Evolutionary conservation across 2,113 vertebrate genomes (phyloP).

Genomic region (Atrichornis clamosus): DNA sequence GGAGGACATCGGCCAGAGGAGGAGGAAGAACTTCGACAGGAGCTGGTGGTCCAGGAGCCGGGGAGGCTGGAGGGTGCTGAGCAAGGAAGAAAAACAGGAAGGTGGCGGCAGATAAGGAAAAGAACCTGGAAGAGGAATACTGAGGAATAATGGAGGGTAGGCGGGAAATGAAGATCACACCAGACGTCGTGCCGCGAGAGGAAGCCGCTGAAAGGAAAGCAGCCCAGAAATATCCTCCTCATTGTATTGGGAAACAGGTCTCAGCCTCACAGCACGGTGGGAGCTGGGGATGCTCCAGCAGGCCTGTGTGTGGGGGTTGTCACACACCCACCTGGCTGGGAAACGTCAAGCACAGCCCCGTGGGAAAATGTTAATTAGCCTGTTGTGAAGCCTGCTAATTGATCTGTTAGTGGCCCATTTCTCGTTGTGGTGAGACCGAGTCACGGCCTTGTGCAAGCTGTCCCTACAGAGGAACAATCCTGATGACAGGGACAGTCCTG

Average conservation of each 20-base stretch:
- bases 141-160: slow-evolving; percentile 6
- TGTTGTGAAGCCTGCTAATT: background rate
- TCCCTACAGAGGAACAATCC: background rate
- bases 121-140: slow-evolving; percentile 4
- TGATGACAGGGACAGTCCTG: background rate
- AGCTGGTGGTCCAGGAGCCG: background rate
- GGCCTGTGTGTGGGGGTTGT: background rate
- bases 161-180: background rate
- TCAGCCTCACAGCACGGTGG: background rate
- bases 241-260: fast-evolving
- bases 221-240: background rate
- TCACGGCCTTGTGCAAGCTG: background rate
- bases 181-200: fast-evolving
- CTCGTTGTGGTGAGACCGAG: fast-evolving
- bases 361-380: background rate
- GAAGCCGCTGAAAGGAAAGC: background rate
- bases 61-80: slow-evolving; percentile 20
- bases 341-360: background rate
- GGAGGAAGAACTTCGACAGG: slow-evolving; percentile 40
- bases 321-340: background rate
- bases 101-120: slow-evolving; percentile 58
- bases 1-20: background rate
- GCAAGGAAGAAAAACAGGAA: slow-evolving; percentile 68
- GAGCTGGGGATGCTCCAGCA: background rate
- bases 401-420: background rate